A percentile compares a stretch with the other conserved stretches of the same genome.
Evolutionary conservation across 2,888 invertebrate genomes (phyloP).

Genomic region (Campoletis raptor): DNA sequence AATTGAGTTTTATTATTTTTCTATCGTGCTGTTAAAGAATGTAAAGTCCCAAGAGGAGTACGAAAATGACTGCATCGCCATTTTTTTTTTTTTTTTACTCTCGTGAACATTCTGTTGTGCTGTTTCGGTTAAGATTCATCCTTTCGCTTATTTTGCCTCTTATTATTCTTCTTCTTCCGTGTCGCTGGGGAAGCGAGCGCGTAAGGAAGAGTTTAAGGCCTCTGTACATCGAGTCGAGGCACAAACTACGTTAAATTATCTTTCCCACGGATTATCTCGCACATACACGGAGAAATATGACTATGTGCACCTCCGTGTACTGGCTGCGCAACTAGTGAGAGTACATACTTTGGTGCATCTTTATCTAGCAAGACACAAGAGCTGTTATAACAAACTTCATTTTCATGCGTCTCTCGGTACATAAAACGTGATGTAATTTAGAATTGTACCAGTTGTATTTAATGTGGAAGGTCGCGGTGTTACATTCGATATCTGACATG

Average conservation of each 20-base stretch:
- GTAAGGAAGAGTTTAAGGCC: constrained; percentile 51
- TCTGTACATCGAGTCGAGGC: constrained; percentile 44
- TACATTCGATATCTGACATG: constrained; percentile 45
- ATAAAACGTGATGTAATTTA: constrained; percentile 58
- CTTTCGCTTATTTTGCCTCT: constrained; percentile 27
- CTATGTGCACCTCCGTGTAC: constrained; percentile 1
- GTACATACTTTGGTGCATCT: constrained; percentile 38
- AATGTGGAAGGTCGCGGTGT: constrained; percentile 53
- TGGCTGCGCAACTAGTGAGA: constrained; percentile 41
- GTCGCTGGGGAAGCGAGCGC: constrained; percentile 47
- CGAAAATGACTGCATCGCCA: constrained; percentile 45
- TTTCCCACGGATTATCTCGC: constrained; percentile 60
- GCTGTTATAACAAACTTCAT: constrained; percentile 33
- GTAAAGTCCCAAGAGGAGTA: constrained; percentile 25
- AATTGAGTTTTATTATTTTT: constrained; percentile 21
- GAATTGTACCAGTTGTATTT: constrained; percentile 3
- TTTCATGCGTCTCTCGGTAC: constrained; percentile 31
- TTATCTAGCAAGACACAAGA: constrained; percentile 33
- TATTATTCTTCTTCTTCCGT: constrained; percentile 50
- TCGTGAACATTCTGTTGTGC: constrained; percentile 19
- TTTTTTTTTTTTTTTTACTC: constrained; percentile 53
- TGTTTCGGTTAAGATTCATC: constrained; percentile 44
- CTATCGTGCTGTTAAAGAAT: constrained; percentile 27
- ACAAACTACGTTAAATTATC: constrained; percentile 40
- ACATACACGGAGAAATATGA: constrained; percentile 23